A percentile compares a stretch with the other conserved stretches of the same genome.
Conservation (phyloP, 1,140 invertebrate genomes). For the Pentalonia nigronervosa region DNA sequence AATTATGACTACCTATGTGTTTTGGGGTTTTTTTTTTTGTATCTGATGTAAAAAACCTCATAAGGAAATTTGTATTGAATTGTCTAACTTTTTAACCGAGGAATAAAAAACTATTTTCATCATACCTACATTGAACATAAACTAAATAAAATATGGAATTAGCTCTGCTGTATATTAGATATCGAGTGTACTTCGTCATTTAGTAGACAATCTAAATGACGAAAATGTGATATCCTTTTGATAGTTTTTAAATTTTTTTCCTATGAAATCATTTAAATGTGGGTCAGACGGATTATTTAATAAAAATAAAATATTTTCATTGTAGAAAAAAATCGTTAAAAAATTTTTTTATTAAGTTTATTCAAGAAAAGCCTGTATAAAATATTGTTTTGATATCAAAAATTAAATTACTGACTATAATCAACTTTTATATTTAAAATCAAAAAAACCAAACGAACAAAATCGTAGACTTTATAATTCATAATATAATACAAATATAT, state of each 20-base stretch:
- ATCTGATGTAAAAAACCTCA: too few species aligned
- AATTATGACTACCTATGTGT: too few species aligned
- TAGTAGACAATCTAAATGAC: neutral
- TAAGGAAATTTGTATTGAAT: too few species aligned
- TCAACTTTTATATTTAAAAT: constrained; percentile 13
- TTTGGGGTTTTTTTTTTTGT: too few species aligned
- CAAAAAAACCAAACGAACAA: neutral
- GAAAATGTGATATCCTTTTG: neutral
- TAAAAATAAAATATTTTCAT: neutral
- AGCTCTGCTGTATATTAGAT: too few species aligned
- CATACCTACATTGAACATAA: too few species aligned
- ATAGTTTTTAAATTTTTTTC: neutral
- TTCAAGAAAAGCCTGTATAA: neutral
- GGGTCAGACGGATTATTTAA: neutral
- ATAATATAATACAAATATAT: neutral
- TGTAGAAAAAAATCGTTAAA: neutral
- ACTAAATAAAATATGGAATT: too few species aligned
- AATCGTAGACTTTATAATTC: neutral
- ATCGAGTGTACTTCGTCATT: too few species aligned
- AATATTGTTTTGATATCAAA: neutral
- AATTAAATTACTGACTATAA: neutral
- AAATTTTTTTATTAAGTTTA: neutral
- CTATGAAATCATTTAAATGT: neutral
- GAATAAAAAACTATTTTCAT: too few species aligned
- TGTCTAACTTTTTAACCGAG: too few species aligned